Percentiles rank a stretch among this genome's conserved stretches.
These are phyloP conservation scores for Stenurella melanura DNA, from an alignment of 2,888 invertebrate species.

Conservation along the genomic window DNA sequence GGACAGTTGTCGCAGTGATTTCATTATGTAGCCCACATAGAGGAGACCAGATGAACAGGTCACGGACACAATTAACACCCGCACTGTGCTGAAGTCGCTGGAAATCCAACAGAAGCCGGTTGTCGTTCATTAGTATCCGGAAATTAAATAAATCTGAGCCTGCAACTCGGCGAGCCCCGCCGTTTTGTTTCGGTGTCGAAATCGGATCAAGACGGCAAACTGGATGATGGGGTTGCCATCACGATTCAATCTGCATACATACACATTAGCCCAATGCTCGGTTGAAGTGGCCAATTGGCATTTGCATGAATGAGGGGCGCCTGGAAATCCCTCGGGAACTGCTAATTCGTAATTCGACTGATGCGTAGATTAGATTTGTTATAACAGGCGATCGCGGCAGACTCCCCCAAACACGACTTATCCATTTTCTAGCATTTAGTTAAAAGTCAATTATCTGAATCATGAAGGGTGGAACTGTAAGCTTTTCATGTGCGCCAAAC, in stretches of 20 bases:
- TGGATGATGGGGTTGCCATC: constrained; percentile 54
- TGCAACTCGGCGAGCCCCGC: constrained; percentile 60
- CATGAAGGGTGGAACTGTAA: constrained; percentile 55
- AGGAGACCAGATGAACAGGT: constrained; percentile 48
- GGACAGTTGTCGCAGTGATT: constrained; percentile 52
- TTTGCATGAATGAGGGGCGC: constrained; percentile 68
- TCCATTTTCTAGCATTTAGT: constrained; percentile 74
- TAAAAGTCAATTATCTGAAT: constrained; percentile 73
- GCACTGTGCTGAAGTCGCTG: constrained; percentile 42
- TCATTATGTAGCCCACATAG: constrained; percentile 54
- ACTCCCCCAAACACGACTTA: constrained; percentile 71
- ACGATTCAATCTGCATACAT: constrained; percentile 53
- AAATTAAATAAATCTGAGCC: constrained; percentile 69
- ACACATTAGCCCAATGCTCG: constrained; percentile 57
- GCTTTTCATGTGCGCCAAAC: constrained; percentile 41
- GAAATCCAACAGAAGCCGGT: constrained; percentile 57
- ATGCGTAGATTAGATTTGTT: constrained; percentile 73
- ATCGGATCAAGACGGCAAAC: constrained; percentile 67
- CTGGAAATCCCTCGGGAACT: constrained; percentile 64
- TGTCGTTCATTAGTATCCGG: constrained; percentile 66
- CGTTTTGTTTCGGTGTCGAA: constrained; percentile 63
- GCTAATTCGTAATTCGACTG: constrained; percentile 72
- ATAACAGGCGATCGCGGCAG: constrained; percentile 57
- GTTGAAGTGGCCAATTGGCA: constrained; percentile 72
- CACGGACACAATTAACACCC: constrained; percentile 56